Base-by-base conservation (phyloP, 1,140 invertebrate species). In the Macrosteles quadrilineatus region DNA sequence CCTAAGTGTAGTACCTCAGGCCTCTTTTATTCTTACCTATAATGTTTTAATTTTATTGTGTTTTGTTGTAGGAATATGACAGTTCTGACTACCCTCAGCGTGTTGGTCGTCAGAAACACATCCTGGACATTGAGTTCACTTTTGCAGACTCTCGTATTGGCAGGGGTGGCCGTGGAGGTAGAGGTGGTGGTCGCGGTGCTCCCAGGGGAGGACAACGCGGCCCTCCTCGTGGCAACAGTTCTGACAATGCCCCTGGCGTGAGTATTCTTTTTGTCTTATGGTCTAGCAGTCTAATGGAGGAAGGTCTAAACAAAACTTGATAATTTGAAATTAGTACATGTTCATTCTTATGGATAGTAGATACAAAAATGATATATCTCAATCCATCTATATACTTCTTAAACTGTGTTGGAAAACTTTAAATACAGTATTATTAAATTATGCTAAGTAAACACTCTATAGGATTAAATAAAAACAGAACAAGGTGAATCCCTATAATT, bases 71-170 rank as follows among this genome's bases (percentile, higher is more conserved):
- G 73, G 86, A 93, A 77, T 92, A 91, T 75, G 91, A 93, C 78
- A 87, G 86, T 62, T 86, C 87, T 50, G 92, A 94, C 77, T 94
- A 92, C 81, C 91, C 91, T 73, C 92, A 94, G 82, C 90, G 92
- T 72, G 92, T 93, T 74, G 93, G 93, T 36, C 87, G 93, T 53
- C 92, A 93, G 80, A 94, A 95, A 78, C 91, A 91, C 73, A 84
- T 95, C 27, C 82, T 95, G 71, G 92, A 93, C 74, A 96, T 96
- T 75, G 92, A 96, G 78, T 93, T 96, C 77, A 91, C 93, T 75
- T 97, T 96, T 81, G 93, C 95, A 78, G 88, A 86, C 14, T 86
- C 80, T 76, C 70, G 80, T 76, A 75, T 81, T 76, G 77, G 75
- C 45, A 78, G 80, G 2, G 76, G 81, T 62, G 81, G 80, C 31